Evolutionary conservation across 2,113 vertebrate species (phyloP).

Genomic region (Micronisus gabar): DNA sequence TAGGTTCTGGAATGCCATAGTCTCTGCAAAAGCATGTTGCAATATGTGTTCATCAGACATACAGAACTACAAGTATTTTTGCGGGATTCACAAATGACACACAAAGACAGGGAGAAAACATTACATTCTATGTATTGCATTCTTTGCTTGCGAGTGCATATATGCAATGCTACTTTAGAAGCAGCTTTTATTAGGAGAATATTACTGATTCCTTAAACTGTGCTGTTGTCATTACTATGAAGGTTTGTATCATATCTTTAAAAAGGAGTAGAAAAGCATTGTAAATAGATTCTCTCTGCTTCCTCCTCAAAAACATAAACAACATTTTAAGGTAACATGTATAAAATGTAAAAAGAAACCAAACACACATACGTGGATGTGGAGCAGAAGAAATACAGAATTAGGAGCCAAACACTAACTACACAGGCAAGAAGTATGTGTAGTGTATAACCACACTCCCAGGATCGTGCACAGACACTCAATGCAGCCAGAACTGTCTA

Average conservation of each 20-base stretch:
- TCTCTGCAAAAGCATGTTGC: not conserved
- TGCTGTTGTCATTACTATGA: not conserved
- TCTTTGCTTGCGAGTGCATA: not conserved
- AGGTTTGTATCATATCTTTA: not conserved
- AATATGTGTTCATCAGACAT: not conserved
- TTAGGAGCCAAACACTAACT: not conserved
- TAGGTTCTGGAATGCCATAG: not conserved
- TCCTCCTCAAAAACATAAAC: not conserved
- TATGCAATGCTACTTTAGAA: not conserved
- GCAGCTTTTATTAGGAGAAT: not conserved
- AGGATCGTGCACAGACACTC: not conserved
- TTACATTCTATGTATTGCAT: not conserved
- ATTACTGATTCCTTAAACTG: not conserved
- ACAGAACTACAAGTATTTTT: not conserved
- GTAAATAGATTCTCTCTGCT: not conserved
- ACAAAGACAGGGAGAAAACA: not conserved
- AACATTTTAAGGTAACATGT: not conserved
- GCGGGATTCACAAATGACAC: not conserved
- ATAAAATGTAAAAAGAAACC: not conserved
- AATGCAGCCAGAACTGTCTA: not conserved
- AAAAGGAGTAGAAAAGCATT: not conserved
- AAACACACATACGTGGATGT: accelerated
- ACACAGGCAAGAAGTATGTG: accelerated
- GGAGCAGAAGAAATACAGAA: not conserved
- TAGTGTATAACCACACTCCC: not conserved